Conservation (phyloP, 2,797 vertebrate species). For the Kryptolebias ocellatus region DNA sequence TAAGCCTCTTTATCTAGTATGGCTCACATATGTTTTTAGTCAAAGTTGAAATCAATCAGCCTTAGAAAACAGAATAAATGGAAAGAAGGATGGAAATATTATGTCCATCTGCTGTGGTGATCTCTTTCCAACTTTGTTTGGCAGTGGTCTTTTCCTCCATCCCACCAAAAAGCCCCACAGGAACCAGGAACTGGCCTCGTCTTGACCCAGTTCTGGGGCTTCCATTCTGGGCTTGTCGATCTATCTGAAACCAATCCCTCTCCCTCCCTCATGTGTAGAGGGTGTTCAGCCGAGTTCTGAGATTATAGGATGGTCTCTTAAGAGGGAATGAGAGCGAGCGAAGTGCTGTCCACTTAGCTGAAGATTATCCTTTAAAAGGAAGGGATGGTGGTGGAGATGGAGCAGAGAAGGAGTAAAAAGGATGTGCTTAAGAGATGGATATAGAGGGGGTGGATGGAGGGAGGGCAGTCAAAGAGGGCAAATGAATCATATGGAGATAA, state of each 20-base stretch:
- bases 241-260: not conserved
- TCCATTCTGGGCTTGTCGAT: slow-evolving; percentile 59
- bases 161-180: slow-evolving; percentile 73
- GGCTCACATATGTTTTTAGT: slow-evolving; percentile 10
- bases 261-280: slow-evolving; percentile 18
- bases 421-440: slow-evolving; percentile 73
- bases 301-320: slow-evolving; percentile 76
- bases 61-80: slow-evolving; percentile 42
- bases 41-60: slow-evolving; percentile 37
- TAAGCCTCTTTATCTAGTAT: not conserved
- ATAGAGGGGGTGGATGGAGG: slow-evolving; percentile 52
- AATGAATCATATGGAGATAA: slow-evolving; percentile 68
- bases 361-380: slow-evolving; percentile 94
- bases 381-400: slow-evolving; percentile 59
- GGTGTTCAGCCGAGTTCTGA: slow-evolving; percentile 62
- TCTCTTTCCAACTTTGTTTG: slow-evolving; percentile 62
- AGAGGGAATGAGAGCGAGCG: slow-evolving; percentile 76
- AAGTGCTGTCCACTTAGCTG: slow-evolving; percentile 90
- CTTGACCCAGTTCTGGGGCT: slow-evolving; percentile 85
- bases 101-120: slow-evolving; percentile 67
- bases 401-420: slow-evolving; percentile 73
- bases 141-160: slow-evolving; percentile 76
- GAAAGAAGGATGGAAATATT: slow-evolving; percentile 47
- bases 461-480: slow-evolving; percentile 63
- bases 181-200: slow-evolving; percentile 67